A percentile compares a stretch with the other conserved stretches of the same genome.
Conservation (phyloP, 92 coral and sea anemone genomes). For the Parazoanthus swiftii region DNA sequence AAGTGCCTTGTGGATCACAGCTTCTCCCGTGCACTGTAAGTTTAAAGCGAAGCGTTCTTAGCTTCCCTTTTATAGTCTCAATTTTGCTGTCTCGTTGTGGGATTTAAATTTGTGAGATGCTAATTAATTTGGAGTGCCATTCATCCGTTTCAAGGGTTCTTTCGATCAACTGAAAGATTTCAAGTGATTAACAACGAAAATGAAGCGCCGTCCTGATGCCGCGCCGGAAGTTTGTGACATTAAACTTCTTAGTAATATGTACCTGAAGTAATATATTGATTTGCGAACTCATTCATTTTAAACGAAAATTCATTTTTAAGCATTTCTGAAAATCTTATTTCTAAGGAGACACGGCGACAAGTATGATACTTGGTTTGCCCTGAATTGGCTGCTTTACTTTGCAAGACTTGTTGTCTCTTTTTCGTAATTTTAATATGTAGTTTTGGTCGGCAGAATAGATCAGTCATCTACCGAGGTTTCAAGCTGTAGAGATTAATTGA, state of each 20-base stretch:
- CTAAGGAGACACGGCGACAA: too few relatives aligned
- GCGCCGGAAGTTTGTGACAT: conserved; percentile 12
- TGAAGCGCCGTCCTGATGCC: conserved; percentile 3
- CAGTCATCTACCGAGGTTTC: not conserved
- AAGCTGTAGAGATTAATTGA: not conserved
- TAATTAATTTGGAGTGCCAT: not conserved
- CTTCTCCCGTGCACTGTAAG: conserved; percentile 78
- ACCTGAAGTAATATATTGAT: not conserved
- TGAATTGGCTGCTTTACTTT: not conserved
- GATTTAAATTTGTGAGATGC: conserved; percentile 6
- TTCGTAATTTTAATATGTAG: not conserved
- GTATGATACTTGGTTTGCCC: not conserved
- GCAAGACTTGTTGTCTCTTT: not conserved
- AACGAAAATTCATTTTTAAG: too few relatives aligned
- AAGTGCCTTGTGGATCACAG: too few relatives aligned
- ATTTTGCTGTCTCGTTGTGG: conserved; percentile 9
- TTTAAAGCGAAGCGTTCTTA: conserved; percentile 30
- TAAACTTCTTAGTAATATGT: not conserved
- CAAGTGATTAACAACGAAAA: not conserved
- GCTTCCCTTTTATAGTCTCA: conserved; percentile 46
- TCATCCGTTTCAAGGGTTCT: conserved; percentile 12
- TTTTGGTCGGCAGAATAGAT: not conserved
- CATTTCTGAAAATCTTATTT: too few relatives aligned
- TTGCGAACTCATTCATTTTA: not conserved
- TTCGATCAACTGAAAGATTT: conserved; percentile 5